Evolutionary conservation across 2,797 vertebrate species (phyloP), one percentile per base, ranked within the genome.

Genomic region (Peromyscus eremicus): DNA sequence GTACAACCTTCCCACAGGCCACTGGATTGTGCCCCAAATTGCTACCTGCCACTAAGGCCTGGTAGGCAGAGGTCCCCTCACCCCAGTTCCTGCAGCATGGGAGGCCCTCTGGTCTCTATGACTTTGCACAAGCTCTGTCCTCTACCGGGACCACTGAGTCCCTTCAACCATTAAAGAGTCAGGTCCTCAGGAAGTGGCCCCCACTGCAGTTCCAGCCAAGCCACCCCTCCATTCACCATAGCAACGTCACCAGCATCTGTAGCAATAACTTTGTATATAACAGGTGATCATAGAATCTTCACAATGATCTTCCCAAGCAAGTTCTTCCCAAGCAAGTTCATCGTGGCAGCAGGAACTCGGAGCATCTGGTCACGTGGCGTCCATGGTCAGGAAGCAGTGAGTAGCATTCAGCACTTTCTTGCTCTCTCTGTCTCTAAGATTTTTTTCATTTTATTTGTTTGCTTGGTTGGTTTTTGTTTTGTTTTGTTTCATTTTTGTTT

Each of bases 31-130:
- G 21, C 55, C 46, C 68, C 7, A 11, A n/a, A 40, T 66, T 60
- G 40, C 21, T 1, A 16, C 12, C 1, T 0, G 3, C 79, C 3
- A 7, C 7, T 13, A 5, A 73, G 9, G 1, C 80, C 79, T 3
- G 68, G 40, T 55, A 32, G 25, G 81, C 62, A 19, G 19, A 34
- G 19, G 5, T 5, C 14, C 23, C 73, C 7, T 60, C 40, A 0
- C 23, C 11, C 4, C 11, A 55, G 3, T 57, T 40, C 32, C 66
- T 46, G 1, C 17, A 0, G 23, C 40, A 2, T 37, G 34, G 5
- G 49, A 4, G 27, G 11, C 6, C 23, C 14, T 49, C n/a, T 13
- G 55, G 34, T 5, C 13, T 71, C 2, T 40, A 2, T 0, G 6
- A 29, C 64, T 49, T 55, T 3, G 23, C 37, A 2, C 0, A 2